These are phyloP conservation scores for Enteromius treurensis DNA, from an alignment of 2,797 vertebrate species.

Conservation along the genomic window DNA sequence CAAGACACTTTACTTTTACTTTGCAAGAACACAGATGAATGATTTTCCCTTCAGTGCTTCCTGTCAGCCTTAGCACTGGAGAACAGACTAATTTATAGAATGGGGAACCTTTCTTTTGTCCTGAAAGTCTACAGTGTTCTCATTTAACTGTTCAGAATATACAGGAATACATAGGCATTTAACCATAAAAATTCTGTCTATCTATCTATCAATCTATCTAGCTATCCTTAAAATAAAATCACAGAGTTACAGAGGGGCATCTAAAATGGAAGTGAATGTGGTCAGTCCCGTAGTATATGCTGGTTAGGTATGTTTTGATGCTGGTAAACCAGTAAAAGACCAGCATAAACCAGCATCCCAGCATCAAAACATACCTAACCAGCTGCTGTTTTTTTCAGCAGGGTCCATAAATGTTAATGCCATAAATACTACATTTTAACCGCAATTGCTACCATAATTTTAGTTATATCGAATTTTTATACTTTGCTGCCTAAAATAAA, in stretches of 20 bases:
- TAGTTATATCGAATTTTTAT: neutral
- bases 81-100: constrained; percentile 9
- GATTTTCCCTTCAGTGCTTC: constrained; percentile 8
- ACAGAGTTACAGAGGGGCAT: neutral
- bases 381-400: no score
- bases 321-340: no score
- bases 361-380: no score
- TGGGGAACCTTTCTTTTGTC: neutral
- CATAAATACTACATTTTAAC: neutral
- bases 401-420: neutral
- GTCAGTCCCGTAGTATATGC: neutral
- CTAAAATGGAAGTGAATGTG: neutral
- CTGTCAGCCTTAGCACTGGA: neutral
- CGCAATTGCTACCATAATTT: neutral
- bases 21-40: constrained; percentile 5
- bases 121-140: neutral
- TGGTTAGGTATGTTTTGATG: no score
- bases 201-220: no score
- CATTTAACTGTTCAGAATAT: neutral
- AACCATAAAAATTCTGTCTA: neutral
- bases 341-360: no score
- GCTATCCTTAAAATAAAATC: neutral
- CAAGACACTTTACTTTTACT: constrained; percentile 5
- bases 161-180: neutral
- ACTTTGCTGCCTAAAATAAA: no score